Conservation (phyloP, 1,140 invertebrate species). For the Calosoma granatense region DNA sequence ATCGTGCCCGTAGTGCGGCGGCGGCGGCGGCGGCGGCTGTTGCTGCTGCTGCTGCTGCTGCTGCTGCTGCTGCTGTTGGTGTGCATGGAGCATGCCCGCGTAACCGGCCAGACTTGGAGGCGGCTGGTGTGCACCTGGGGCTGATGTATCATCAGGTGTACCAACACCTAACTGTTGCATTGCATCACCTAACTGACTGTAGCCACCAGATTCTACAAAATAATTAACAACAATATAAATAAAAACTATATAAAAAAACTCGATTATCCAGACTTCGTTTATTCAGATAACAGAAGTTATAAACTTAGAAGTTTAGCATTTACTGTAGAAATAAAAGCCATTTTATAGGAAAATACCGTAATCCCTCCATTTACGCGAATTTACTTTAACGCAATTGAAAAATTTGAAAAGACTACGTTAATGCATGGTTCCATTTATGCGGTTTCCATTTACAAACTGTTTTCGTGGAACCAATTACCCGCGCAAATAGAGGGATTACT, state of each 20-base stretch:
- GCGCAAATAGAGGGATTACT: too few species aligned
- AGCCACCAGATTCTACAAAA: slow-evolving; percentile 7
- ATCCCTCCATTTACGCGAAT: too few species aligned
- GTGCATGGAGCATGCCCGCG: slow-evolving; percentile 11
- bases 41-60: slow-evolving; percentile 23
- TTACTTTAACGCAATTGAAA: too few species aligned
- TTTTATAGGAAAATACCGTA: too few species aligned
- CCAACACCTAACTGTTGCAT: slow-evolving; percentile 4
- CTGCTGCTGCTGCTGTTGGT: slow-evolving; percentile 27
- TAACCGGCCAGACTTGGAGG: slow-evolving; percentile 2
- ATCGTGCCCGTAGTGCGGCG: slow-evolving; percentile 45
- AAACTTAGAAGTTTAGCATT: background rate
- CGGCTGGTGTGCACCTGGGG: too few species aligned
- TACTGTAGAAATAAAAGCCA: background rate
- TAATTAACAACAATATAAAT: background rate
- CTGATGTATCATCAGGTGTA: background rate
- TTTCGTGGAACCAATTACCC: too few species aligned
- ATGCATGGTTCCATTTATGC: too few species aligned
- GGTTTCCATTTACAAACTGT: too few species aligned
- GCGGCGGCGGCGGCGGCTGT: slow-evolving; percentile 31
- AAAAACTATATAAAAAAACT: background rate
- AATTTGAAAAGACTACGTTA: too few species aligned
- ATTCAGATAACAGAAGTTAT: background rate
- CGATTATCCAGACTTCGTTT: background rate
- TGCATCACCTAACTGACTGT: slow-evolving; percentile 1